Evolutionary conservation across 2,113 vertebrate species (phyloP).

Genomic region (Cochlearius cochlearius): DNA sequence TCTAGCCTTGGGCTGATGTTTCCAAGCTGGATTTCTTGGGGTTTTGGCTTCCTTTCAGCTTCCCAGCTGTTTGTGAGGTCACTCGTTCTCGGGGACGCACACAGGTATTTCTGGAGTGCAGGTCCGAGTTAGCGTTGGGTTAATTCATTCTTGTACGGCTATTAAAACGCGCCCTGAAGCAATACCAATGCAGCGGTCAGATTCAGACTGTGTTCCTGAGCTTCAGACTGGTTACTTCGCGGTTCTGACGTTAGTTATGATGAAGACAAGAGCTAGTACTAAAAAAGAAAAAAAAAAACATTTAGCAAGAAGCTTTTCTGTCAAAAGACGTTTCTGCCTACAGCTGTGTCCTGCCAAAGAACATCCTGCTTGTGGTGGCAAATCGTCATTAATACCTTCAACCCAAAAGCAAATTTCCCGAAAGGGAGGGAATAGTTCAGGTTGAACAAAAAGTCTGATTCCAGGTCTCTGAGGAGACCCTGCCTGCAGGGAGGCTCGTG

Average conservation of each 20-base stretch:
- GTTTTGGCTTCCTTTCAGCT: background rate
- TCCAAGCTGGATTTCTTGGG: background rate
- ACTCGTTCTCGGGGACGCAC: background rate
- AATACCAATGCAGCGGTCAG: background rate
- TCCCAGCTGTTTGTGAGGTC: background rate
- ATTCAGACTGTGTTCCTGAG: background rate
- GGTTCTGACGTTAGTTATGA: background rate
- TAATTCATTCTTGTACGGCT: no score
- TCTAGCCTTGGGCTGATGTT: background rate
- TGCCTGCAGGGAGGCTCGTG: background rate
- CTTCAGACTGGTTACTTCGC: background rate
- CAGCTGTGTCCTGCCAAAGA: background rate
- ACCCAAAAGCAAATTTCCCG: background rate
- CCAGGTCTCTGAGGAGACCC: background rate
- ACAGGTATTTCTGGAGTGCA: background rate
- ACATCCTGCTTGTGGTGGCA: background rate
- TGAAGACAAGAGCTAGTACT: background rate
- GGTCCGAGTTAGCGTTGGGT: background rate
- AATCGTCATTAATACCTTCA: background rate
- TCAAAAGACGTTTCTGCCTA: background rate
- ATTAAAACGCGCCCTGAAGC: background rate
- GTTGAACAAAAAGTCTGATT: background rate
- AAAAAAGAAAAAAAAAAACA: background rate
- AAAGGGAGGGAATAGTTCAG: background rate
- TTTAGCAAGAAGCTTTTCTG: background rate